Base-by-base conservation (phyloP, 2,113 vertebrate species). In the Oncorhynchus kisutch region DNA sequence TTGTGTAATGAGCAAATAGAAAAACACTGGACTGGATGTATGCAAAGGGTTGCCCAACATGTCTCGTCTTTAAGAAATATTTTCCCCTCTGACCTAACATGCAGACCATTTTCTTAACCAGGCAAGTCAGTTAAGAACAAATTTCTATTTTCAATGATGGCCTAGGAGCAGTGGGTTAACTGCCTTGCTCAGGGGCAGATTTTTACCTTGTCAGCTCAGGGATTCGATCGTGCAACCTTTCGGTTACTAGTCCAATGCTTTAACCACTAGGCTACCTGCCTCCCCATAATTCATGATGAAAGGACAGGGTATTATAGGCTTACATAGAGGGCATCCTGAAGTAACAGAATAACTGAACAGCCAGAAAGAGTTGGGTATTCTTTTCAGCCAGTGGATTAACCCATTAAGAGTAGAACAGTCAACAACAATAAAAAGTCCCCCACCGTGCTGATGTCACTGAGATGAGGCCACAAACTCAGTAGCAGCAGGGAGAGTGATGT, bases 361-460 rank as follows among this genome's bases (percentile, higher is more conserved):
- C 48, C 68, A 16, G 70, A 78, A 75, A 45, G 72, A 77, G 45
- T 77, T 75, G 71, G 65, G 27, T 78, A 67, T 82, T 82, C 69
- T 76, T 75, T 76, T 85, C 81, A 82, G 73, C 59, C 73, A 78
- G 73, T 76, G 81, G 78, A 81, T 85, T 80, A 76, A 78, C 72
- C 59, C 59, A 51, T 77, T 71, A 51, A 80, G 22, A 62, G 70
- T 49, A 71, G 45, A 76, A 65, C 51, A 74, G 57, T 67, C 74
- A 48, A 11, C 54, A 67, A 71, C 70, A 11, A 12, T 9, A 11
- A 45, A 75, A 64, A 73, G 66, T 77, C 64, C 66, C 18, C 29
- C 67, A 27, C 24, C 34, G 66, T 70, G 71, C 68, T 68, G 39
- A 45, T 48, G 68, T 79, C 72, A 65, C 34, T 45, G 60, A 22